Base-by-base conservation (phyloP, 2,888 invertebrate species). In the Ecdyonurus torrentis region DNA sequence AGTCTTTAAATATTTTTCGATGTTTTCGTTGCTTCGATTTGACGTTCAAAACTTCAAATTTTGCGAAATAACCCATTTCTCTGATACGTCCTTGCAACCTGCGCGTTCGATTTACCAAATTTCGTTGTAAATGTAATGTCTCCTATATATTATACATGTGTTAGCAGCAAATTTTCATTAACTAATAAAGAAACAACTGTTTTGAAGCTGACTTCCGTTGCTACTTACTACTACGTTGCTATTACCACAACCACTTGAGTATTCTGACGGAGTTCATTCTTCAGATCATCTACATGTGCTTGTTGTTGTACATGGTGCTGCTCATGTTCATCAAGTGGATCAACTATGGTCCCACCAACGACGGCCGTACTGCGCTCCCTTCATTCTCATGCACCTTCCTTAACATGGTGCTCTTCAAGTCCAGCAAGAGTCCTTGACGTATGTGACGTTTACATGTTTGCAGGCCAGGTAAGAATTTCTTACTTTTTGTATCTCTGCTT, bases 321-420 rank as follows among this genome's bases (percentile, higher is more conserved):
- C 79, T 98, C 64, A 92, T 99, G 84, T 91, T 99, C 76, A 86
- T 91, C 74, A 99, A 99, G 78, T 99, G 98, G 99, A 81, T 90
- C 67, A 80, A 80, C 55, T 87, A 85, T 71, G 83, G 79, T 1
- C 77, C 86, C 64, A 73, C 74, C 77, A 77, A 70, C 50, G 77
- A 76, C 70, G 73, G 25, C 74, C 81, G 10, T 74, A 73, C 61
- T 93, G 93, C 76, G 98, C 99, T 18, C 99, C 99, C 0, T 95
- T 94, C 0, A 90, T 99, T 73, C 83, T 99, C 64, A 96, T 99
- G n/a, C 71, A 93, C 93, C 23, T 94, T 98, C 75, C 99, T 99
- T 78, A 97, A 98, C 79, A 99, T 99, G 99, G 91, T 98, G 70
- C 80, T 99, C 71, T 86, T 92, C 74, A 95, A 91, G 73, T 72